Evolutionary conservation across 2,797 vertebrate species (phyloP), one percentile per base, ranked within the genome.

Genomic region (Bovichtus diacanthus): DNA sequence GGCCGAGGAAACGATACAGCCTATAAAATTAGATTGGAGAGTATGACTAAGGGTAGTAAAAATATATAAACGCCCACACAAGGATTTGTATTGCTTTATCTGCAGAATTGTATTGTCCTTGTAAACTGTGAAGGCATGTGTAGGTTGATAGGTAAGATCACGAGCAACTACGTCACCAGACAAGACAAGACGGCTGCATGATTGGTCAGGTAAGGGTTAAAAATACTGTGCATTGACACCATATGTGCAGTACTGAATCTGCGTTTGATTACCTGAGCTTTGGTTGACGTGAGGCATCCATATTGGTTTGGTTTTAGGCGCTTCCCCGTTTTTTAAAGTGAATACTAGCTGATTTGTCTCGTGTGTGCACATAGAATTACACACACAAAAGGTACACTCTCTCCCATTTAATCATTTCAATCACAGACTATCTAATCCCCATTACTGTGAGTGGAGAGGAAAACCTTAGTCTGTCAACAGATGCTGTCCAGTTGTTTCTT

Each of bases 401-500:
- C 53, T 36, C 62, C 12, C 2, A 78, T 83, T 84, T 78, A 84
- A 83, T 91, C 76, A 82, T 72, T 87, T 81, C 68, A 77, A 77
- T 82, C 82, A 74, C 51, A 71, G 41, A 75, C 59, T 84, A 80
- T 79, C 74, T 79, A 71, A 88, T 83, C 66, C 4, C 65, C 74
- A 78, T 88, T 76, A 85, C 59, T 56, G 76, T 70, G 81, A 81
- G 78, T 64, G 38, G 23, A 65, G 47, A 62, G 53, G 12, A 73
- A 79, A 81, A 55, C 25, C 67, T 43, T 66, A 78, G 79, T 86
- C 82, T 67, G 77, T 79, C 81, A 89, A 84, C 86, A 91, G 72
- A 90, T 90, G 86, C 84, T 75, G 74, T 67, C 78, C 87, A 86
- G 77, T 87, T 89, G 74, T 84, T 84, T 65, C 29, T 46, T 76